phyloP scores from a whole-genome alignment of 2,888 invertebrate species.

The Julus scanicus region DNA sequence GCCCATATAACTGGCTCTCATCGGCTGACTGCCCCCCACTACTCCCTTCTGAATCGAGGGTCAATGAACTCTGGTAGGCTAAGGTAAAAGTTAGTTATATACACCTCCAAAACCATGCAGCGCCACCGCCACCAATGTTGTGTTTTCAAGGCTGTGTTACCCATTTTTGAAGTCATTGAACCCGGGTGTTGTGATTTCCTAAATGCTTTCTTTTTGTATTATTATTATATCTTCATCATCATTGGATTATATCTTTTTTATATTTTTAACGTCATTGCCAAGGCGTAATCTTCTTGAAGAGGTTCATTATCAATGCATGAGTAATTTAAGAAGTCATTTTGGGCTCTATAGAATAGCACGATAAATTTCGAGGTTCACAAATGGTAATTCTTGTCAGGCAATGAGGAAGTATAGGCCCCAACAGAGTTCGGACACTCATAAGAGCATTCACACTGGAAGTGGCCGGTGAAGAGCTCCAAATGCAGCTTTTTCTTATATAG shows the following conservation, averaged over 20 bases:
- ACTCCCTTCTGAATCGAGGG: constrained; percentile 28
- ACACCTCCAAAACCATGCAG: background rate
- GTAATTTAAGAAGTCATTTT: background rate
- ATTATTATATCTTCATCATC: background rate
- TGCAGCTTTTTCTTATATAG: no score
- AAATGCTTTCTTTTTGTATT: background rate
- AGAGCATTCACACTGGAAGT: no score
- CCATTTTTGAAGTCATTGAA: constrained; percentile 39
- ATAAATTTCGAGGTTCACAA: background rate
- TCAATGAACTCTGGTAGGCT: constrained; percentile 33
- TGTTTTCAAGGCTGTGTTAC: constrained; percentile 9
- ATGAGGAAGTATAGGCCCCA: background rate
- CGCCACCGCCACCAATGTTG: background rate
- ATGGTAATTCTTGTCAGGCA: background rate
- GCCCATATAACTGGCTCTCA: constrained; percentile 49
- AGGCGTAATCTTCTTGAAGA: background rate
- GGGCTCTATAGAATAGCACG: background rate
- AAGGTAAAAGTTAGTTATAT: background rate
- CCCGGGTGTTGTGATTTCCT: constrained; percentile 18
- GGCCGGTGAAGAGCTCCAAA: no score
- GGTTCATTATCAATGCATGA: constrained; percentile 8
- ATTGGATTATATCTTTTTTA: background rate
- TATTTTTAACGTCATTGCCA: background rate
- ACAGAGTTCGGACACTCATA: background rate
- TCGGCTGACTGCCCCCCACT: constrained; percentile 44